Conservation (phyloP, 64 coral and sea anemone species). For the Montipora cactus region DNA sequence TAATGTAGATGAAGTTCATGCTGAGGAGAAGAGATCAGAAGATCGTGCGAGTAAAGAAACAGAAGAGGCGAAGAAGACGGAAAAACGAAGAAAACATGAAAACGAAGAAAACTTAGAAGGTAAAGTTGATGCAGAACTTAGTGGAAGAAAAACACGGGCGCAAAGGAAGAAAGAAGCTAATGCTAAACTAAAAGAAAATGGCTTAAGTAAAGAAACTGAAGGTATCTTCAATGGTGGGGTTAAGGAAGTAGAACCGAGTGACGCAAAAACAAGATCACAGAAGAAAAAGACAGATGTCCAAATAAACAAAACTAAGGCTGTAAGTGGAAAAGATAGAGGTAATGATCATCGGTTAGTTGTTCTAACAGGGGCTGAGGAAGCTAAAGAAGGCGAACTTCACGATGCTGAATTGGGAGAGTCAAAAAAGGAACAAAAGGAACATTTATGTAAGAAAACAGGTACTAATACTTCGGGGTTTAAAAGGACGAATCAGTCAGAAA, state of each 20-base stretch:
- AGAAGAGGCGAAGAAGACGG: too few species aligned
- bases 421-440: background rate
- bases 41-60: background rate
- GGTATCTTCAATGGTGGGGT: background rate
- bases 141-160: conserved; percentile 26
- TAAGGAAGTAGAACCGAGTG: too few species aligned
- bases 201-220: background rate
- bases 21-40: background rate
- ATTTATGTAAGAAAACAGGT: background rate
- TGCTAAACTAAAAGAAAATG: background rate
- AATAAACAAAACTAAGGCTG: background rate
- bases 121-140: background rate
- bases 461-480: background rate
- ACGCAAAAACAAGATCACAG: background rate
- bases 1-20: background rate
- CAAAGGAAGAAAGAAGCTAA: conserved; percentile 15
- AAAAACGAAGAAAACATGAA: background rate
- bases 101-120: background rate
- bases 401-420: background rate
- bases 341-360: background rate
- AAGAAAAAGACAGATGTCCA: background rate
- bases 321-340: background rate
- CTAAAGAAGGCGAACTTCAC: background rate
- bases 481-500: background rate
- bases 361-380: background rate